Conservation (phyloP, 2,888 invertebrate genomes). For the Biston stratarius region DNA sequence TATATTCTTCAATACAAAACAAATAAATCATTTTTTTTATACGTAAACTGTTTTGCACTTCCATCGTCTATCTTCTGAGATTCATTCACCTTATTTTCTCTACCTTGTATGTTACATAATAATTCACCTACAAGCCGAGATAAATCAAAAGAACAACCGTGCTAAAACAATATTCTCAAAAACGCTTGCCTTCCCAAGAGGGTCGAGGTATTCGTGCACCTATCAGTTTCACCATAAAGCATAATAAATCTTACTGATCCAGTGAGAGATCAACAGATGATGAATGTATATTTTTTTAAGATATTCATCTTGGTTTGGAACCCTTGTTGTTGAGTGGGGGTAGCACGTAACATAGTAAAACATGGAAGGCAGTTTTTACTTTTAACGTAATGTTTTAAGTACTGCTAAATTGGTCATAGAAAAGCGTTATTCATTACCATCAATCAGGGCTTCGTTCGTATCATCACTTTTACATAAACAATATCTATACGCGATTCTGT, state of each 20-base stretch:
- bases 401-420: not conserved
- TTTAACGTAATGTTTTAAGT: no score
- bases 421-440: no score
- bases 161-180: slow-evolving; percentile 44
- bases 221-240: slow-evolving; percentile 48
- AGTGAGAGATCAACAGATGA: slow-evolving; percentile 75
- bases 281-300: slow-evolving; percentile 74
- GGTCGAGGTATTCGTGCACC: slow-evolving; percentile 27
- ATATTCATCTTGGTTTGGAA: slow-evolving; percentile 57
- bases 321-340: slow-evolving; percentile 7
- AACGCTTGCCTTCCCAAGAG: slow-evolving; percentile 39
- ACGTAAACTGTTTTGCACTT: not conserved
- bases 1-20: not conserved
- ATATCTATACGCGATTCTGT: no score
- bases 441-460: no score
- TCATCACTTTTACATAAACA: no score
- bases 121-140: slow-evolving; percentile 29
- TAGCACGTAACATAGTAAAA: not conserved
- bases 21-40: not conserved
- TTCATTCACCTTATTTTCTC: slow-evolving; percentile 4
- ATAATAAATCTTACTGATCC: slow-evolving; percentile 78
- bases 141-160: slow-evolving; percentile 41
- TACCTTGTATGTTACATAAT: slow-evolving; percentile 13
- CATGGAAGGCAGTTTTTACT: not conserved
- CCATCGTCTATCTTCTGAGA: not conserved